Percentiles rank a stretch among this genome's conserved stretches.
Evolutionary conservation across 2,797 vertebrate genomes (phyloP).

Genomic region (Dallia pectoralis): DNA sequence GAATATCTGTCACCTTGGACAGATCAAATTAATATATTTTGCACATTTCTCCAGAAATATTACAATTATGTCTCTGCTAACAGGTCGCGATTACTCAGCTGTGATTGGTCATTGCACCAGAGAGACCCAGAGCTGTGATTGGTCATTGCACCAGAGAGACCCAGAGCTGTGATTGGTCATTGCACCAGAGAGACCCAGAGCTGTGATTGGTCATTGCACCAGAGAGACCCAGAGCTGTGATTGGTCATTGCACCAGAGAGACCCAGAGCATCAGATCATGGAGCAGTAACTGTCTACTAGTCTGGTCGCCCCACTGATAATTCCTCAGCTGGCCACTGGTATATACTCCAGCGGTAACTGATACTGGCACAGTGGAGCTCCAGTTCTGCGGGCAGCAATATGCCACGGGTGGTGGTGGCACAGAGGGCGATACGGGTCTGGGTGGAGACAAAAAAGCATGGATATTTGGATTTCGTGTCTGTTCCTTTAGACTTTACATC

Average conservation of each 20-base stretch:
- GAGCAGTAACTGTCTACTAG: slow-evolving; percentile 11
- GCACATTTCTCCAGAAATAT: too few relatives aligned
- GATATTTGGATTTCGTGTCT: too few relatives aligned
- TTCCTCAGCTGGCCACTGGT: slow-evolving; percentile 5
- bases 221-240: slow-evolving; percentile 12
- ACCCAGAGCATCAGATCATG: slow-evolving; percentile 10
- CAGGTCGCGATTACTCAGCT: slow-evolving; percentile 5
- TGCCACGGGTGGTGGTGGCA: not conserved
- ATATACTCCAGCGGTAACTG: slow-evolving; percentile 9
- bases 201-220: not conserved
- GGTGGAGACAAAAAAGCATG: too few relatives aligned
- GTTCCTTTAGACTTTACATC: too few relatives aligned
- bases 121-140: slow-evolving; percentile 6
- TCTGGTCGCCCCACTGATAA: slow-evolving; percentile 1
- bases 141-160: slow-evolving; percentile 7
- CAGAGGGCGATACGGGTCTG: too few relatives aligned
- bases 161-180: not conserved
- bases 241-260: slow-evolving; percentile 8
- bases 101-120: not conserved
- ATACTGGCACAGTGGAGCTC: not conserved
- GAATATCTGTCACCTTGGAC: slow-evolving; percentile 62
- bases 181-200: slow-evolving; percentile 11
- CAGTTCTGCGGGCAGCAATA: not conserved
- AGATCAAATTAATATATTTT: slow-evolving; percentile 63
- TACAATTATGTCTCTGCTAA: slow-evolving; percentile 1